Percentiles rank a stretch among this genome's conserved stretches.
Evolutionary conservation across 2,113 vertebrate genomes (phyloP).

Genomic region (Uropsilus gracilis): DNA sequence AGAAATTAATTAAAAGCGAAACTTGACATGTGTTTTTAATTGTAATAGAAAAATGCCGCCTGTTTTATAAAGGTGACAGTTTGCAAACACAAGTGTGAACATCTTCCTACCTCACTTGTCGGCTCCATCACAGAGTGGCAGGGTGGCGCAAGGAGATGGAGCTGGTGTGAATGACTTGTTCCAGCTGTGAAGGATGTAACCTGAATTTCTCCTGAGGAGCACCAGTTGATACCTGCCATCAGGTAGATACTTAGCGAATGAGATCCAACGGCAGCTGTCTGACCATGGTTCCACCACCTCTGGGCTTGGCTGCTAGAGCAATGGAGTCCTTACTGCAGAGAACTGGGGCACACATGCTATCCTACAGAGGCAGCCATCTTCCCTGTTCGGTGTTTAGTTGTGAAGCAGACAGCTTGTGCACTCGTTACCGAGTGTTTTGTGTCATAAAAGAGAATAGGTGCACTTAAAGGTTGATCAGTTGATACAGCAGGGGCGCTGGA

Average conservation of each 20-base stretch:
- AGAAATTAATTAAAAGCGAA: constrained; percentile 79
- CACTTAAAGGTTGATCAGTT: background rate
- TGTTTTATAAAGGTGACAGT: constrained; percentile 79
- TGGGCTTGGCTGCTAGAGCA: background rate
- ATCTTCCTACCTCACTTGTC: constrained; percentile 62
- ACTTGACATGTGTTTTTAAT: constrained; percentile 78
- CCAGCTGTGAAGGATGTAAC: constrained; percentile 43
- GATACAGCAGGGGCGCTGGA: too few relatives aligned
- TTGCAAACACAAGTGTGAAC: constrained; percentile 78
- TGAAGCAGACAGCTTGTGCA: background rate
- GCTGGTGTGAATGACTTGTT: constrained; percentile 76
- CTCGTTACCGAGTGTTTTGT: background rate
- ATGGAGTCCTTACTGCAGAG: background rate
- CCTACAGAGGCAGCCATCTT: background rate
- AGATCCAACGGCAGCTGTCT: constrained; percentile 29
- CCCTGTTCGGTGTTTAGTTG: background rate
- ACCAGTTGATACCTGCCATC: constrained; percentile 31
- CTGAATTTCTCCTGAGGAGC: constrained; percentile 20
- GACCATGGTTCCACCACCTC: too few relatives aligned
- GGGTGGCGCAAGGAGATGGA: constrained; percentile 56
- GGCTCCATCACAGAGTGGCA: constrained; percentile 49
- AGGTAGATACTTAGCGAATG: constrained; percentile 51
- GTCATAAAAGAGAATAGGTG: background rate
- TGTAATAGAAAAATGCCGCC: constrained; percentile 71
- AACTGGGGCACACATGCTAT: background rate